A percentile compares a stretch with the other conserved stretches of the same genome.
phyloP scores from a whole-genome alignment of 2,888 invertebrate species.

The Gnatocerus cornutus region DNA sequence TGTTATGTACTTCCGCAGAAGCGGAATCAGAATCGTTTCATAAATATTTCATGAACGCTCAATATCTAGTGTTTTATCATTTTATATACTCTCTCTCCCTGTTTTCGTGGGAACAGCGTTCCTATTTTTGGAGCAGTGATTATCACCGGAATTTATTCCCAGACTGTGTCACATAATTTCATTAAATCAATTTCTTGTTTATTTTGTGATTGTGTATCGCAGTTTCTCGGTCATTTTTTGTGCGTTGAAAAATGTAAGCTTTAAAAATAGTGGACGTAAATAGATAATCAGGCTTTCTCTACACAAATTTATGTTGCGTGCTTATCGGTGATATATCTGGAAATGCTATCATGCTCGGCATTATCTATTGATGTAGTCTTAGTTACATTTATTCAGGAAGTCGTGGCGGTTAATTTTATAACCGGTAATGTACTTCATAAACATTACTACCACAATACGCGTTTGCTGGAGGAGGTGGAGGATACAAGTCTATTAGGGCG shows the following conservation, averaged over 20 bases:
- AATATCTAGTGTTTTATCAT: conserved; percentile 59
- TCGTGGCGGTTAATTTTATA: neutral
- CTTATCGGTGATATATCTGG: conserved; percentile 4
- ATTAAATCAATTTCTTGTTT: conserved; percentile 37
- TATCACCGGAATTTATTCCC: conserved; percentile 31
- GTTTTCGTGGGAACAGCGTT: conserved; percentile 45
- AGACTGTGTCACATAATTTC: conserved; percentile 26
- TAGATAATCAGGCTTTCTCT: neutral
- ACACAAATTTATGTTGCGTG: conserved; percentile 1
- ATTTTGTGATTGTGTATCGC: neutral
- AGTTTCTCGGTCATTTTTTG: no score
- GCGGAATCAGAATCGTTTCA: conserved; percentile 57
- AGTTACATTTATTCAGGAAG: neutral
- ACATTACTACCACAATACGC: conserved; percentile 1
- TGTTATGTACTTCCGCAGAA: conserved; percentile 11
- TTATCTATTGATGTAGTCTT: conserved; percentile 1
- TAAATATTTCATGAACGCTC: conserved; percentile 61
- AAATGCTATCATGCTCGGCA: conserved; percentile 2
- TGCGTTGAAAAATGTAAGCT: no score
- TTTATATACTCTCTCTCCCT: conserved; percentile 54
- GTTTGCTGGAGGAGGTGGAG: neutral
- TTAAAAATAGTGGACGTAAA: neutral
- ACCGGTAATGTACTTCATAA: neutral
- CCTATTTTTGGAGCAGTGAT: conserved; percentile 32
- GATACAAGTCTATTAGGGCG: no score